Evolutionary conservation across 2,113 vertebrate genomes (phyloP), one percentile per base, ranked within the genome.

Genomic region (Acanthochromis polyacanthus): DNA sequence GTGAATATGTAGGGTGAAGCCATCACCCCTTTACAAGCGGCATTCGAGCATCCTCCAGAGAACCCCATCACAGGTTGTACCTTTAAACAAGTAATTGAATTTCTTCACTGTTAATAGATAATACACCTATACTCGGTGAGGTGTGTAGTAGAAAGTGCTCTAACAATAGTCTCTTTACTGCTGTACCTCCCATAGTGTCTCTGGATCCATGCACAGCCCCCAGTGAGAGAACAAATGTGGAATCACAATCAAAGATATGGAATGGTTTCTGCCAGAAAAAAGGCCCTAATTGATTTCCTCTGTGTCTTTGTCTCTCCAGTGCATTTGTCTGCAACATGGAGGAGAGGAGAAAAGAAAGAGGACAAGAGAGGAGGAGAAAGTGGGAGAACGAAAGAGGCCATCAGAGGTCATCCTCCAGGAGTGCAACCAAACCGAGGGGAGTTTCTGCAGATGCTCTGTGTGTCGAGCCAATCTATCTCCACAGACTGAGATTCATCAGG

Each of bases 271-370:
- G 53, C 59, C 61, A 72, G 60, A 80, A 80, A 80, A 84, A 32
- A 46, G 28, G 76, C 57, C 32, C 69, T 77, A 90, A 92, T 86
- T 89, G 84, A 92, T 92, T 92, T 91, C 82, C 86, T 87, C 73
- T 85, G 87, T 86, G 84, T 56, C 78, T 78, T 55, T 73, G 71
- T 75, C 60, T 80, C 73, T 85, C 50, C 62, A 36, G 63, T 67
- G 67, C 58, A 75, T 48, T 65, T 80, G 61, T 63, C 65, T 78
- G 57, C 56, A 53, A 12, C 61, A 67, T 19, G 22, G n/a, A 66
- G n/a, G 28, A 78, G 43, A 20, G 32, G 23, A 67, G 60, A 40
- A 82, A 50, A 56, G 63, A 63, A 59, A 43, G 40, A 43, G 4
- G 12, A 43, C 40, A 43, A 15, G 40, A 72, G 55, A 71, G 40